Conservation (phyloP, 2,797 vertebrate species). For the Hoplostethus atlanticus region DNA sequence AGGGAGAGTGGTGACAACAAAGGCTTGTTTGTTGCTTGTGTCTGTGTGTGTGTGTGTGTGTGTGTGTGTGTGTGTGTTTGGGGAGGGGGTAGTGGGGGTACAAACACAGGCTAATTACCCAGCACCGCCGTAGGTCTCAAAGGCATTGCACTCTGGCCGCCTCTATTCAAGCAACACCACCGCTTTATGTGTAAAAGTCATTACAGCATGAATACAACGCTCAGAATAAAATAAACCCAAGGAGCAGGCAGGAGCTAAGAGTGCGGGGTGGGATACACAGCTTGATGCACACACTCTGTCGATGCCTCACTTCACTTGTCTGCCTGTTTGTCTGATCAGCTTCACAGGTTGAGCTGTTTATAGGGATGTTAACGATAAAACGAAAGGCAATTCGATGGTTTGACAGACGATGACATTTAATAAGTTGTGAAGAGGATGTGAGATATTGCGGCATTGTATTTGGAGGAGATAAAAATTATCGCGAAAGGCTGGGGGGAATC, state of each 20-base stretch:
- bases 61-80: conserved; percentile 25
- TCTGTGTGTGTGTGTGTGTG: conserved; percentile 43
- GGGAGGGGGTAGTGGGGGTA: conserved; percentile 51
- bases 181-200: conserved; percentile 84
- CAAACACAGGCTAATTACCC: conserved; percentile 85
- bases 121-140: conserved; percentile 80
- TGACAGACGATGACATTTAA: conserved; percentile 43
- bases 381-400: conserved; percentile 30
- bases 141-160: conserved; percentile 83
- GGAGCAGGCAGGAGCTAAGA: conserved; percentile 21
- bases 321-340: conserved; percentile 13
- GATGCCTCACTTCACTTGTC: conserved; percentile 29
- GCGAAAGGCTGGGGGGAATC: background rate
- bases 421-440: conserved; percentile 17
- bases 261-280: conserved; percentile 39
- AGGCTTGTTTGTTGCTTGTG: conserved; percentile 60
- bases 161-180: conserved; percentile 78
- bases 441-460: conserved; percentile 17
- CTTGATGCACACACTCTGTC: conserved; percentile 3
- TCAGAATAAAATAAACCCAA: conserved; percentile 59
- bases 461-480: conserved; percentile 26
- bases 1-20: conserved; percentile 73
- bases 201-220: conserved; percentile 81
- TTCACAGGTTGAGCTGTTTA: conserved; percentile 48
- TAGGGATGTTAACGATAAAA: conserved; percentile 51